A percentile compares a stretch with the other conserved stretches of the same genome.
These are phyloP conservation scores for Anarrhichthys ocellatus DNA, from an alignment of 2,113 vertebrate genomes.

Conservation along the genomic window DNA sequence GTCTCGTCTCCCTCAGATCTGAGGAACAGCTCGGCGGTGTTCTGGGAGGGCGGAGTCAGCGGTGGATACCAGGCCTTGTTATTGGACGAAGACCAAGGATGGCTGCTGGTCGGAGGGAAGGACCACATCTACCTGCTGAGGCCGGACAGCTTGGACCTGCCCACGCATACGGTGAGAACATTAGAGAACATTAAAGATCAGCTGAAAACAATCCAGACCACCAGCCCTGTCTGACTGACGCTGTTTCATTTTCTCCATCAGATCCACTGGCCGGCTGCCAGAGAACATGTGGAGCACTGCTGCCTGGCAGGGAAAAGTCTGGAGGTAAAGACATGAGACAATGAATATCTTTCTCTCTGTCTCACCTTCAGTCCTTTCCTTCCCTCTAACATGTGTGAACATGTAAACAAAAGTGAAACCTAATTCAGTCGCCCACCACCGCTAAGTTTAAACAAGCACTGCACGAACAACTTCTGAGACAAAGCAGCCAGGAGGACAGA, in stretches of 20 bases:
- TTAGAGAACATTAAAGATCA: background rate
- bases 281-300: conserved; percentile 86
- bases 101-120: conserved; percentile 88
- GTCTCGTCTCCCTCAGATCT: conserved; percentile 78
- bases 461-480: too few relatives aligned
- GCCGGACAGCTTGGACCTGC: conserved; percentile 80
- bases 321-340: conserved; percentile 65
- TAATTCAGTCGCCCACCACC: too few relatives aligned
- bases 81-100: conserved; percentile 87
- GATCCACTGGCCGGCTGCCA: conserved; percentile 87
- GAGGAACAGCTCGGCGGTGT: conserved; percentile 80
- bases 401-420: too few relatives aligned
- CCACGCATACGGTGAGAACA: conserved; percentile 80
- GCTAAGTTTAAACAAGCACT: too few relatives aligned
- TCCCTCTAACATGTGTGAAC: too few relatives aligned
- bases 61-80: conserved; percentile 85
- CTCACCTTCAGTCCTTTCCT: too few relatives aligned
- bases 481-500: too few relatives aligned
- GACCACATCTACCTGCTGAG: conserved; percentile 88
- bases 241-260: conserved; percentile 52
- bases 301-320: conserved; percentile 85
- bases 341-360: too few relatives aligned
- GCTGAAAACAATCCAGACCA: too few relatives aligned
- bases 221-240: background rate
- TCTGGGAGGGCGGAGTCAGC: conserved; percentile 75